Evolutionary conservation across 2,797 vertebrate species (phyloP).

Genomic region (Vultur gryphus): DNA sequence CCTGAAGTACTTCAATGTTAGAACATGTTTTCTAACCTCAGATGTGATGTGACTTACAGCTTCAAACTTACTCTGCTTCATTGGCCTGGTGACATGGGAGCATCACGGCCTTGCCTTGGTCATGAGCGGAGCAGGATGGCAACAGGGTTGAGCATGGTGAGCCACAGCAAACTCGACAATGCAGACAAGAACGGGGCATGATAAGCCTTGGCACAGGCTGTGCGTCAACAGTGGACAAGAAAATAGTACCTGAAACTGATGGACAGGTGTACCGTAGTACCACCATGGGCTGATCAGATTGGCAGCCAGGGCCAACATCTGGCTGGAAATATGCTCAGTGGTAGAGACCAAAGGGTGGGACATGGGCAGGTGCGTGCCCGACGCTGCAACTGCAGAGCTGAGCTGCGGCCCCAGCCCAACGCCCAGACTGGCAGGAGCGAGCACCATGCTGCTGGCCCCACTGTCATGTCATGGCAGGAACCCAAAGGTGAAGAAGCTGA

Average conservation of each 20-base stretch:
- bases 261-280: background rate
- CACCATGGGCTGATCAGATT: background rate
- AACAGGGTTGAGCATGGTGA: background rate
- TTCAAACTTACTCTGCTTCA: background rate
- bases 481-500: background rate
- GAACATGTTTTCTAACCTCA: background rate
- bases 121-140: background rate
- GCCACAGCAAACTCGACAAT: background rate
- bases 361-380: background rate
- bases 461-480: rapidly evolving
- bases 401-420: background rate
- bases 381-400: background rate
- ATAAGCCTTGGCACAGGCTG: background rate
- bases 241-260: background rate
- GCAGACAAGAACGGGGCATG: background rate
- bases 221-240: background rate
- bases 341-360: background rate
- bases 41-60: background rate
- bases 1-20: background rate
- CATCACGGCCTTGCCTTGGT: background rate
- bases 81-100: background rate
- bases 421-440: background rate
- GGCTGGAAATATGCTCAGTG: background rate
- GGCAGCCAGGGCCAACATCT: background rate
- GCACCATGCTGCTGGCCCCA: rapidly evolving